Percentiles rank a stretch among this genome's conserved stretches.
phyloP scores from a whole-genome alignment of 2,888 invertebrate genomes.

The Aleiodes testaceus region DNA sequence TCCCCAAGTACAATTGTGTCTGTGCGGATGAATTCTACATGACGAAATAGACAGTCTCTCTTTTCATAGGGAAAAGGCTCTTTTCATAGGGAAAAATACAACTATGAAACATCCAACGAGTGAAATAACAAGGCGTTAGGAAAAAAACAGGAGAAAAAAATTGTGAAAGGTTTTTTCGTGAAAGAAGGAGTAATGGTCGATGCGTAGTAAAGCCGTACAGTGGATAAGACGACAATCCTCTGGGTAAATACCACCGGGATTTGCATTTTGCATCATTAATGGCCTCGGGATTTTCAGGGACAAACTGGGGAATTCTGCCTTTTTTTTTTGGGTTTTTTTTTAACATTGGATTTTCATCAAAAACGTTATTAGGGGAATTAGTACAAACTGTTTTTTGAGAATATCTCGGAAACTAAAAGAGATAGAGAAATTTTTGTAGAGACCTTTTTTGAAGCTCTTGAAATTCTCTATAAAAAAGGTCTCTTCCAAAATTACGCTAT shows the following conservation, averaged over 20 bases:
- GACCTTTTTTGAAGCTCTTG: no score
- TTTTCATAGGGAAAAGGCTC: slow-evolving; percentile 7
- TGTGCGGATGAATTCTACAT: slow-evolving; percentile 48
- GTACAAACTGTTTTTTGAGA: no score
- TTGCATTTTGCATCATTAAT: slow-evolving; percentile 64
- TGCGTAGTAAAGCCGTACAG: slow-evolving; percentile 47
- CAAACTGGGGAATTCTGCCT: slow-evolving; percentile 57
- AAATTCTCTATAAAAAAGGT: no score
- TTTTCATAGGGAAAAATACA: slow-evolving; percentile 34
- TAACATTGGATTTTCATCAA: slow-evolving; percentile 43
- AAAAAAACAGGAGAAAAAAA: slow-evolving; percentile 28
- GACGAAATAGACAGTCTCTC: slow-evolving; percentile 23
- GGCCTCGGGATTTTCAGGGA: slow-evolving; percentile 66
- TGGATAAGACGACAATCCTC: slow-evolving; percentile 68
- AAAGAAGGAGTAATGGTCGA: slow-evolving; percentile 37
- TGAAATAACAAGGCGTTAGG: slow-evolving; percentile 49
- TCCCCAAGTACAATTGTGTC: slow-evolving; percentile 48
- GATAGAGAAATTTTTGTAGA: no score
- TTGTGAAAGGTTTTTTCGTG: slow-evolving; percentile 31
- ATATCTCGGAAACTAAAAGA: no score
- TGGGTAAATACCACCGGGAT: slow-evolving; percentile 67
- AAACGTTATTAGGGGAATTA: neutral
- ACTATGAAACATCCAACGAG: slow-evolving; percentile 39
- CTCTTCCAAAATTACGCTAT: no score
- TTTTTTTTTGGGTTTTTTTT: slow-evolving; percentile 42